These are phyloP conservation scores for Clarias pachynema DNA, from an alignment of 2,797 vertebrate genomes.

Conservation along the genomic window DNA sequence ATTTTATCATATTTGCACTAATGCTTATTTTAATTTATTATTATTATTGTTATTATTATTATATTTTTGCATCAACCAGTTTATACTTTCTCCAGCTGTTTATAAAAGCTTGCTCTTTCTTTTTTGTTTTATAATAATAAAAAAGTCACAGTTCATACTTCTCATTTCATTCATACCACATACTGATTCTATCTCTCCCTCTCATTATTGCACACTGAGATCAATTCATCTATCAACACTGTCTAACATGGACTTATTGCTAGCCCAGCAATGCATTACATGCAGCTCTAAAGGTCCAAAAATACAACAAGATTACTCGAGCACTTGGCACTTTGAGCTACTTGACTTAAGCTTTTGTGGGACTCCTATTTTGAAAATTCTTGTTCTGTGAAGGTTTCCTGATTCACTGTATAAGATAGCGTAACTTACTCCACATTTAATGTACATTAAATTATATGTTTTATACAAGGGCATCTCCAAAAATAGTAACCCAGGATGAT, in stretches of 20 bases:
- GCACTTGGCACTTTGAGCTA: not conserved
- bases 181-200: constrained; percentile 39
- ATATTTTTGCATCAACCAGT: not conserved
- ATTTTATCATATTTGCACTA: too few species aligned
- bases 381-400: too few species aligned
- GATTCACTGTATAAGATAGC: too few species aligned
- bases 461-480: too few species aligned
- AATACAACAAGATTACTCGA: constrained; percentile 54
- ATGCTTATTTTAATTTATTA: too few species aligned
- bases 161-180: constrained; percentile 43
- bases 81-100: constrained; percentile 2
- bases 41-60: not conserved
- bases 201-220: constrained; percentile 54
- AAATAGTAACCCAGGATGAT: too few species aligned
- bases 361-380: too few species aligned
- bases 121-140: constrained; percentile 1
- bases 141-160: constrained; percentile 40
- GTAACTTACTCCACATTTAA: too few species aligned
- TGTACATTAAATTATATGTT: too few species aligned
- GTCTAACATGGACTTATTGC: constrained; percentile 49
- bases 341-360: too few species aligned
- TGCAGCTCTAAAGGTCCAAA: constrained; percentile 54
- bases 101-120: not conserved
- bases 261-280: constrained; percentile 42
- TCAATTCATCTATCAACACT: constrained; percentile 46